These are phyloP conservation scores for Hylia prasina DNA, from an alignment of 2,113 vertebrate species.

Conservation along the genomic window DNA sequence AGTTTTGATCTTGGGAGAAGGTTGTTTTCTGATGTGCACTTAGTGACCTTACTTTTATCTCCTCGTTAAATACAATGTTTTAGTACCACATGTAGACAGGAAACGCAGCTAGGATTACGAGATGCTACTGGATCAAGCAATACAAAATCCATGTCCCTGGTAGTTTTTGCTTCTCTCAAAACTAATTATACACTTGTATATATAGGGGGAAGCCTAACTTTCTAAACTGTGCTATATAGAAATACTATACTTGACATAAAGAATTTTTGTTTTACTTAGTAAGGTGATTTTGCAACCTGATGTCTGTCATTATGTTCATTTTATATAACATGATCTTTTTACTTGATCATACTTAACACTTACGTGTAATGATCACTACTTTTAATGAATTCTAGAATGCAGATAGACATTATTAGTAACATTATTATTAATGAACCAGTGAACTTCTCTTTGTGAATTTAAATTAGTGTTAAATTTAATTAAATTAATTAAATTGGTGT, in stretches of 20 bases:
- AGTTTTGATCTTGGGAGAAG: neutral
- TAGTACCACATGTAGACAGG: neutral
- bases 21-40: neutral
- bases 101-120: neutral
- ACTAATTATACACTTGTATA: neutral
- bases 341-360: neutral
- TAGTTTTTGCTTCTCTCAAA: neutral
- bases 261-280: neutral
- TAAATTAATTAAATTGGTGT: neutral
- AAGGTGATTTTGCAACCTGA: neutral
- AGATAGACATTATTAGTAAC: neutral
- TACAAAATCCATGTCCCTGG: neutral
- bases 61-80: neutral
- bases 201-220: neutral
- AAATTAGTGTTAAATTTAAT: neutral
- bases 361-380: accelerated
- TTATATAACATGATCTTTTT: neutral
- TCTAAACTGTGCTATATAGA: neutral
- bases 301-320: neutral
- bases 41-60: neutral
- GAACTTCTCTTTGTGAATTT: neutral
- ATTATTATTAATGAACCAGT: neutral
- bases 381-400: neutral
- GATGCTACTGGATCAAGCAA: neutral
- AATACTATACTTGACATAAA: neutral